phyloP scores from a whole-genome alignment of 2,113 vertebrate species.

The Laticauda laticaudata region DNA sequence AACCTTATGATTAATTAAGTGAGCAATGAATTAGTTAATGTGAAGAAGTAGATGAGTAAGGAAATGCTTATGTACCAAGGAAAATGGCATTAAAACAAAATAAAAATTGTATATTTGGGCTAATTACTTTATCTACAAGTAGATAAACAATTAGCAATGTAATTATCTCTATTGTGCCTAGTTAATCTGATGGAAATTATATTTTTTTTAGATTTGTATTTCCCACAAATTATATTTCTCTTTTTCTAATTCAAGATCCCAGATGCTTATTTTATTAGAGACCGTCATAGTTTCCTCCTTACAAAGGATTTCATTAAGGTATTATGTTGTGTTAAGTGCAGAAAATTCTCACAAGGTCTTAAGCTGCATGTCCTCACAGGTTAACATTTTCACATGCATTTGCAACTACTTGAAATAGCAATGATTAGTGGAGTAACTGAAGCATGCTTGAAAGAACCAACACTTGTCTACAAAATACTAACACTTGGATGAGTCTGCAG shows the following conservation, averaged over 20 bases:
- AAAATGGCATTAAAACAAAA: not conserved
- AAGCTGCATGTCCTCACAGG: conserved; percentile 82
- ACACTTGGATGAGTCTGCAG: conserved; percentile 92
- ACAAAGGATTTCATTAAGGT: conserved; percentile 77
- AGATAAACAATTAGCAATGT: not conserved
- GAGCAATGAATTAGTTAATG: not conserved
- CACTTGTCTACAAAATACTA: conserved; percentile 94
- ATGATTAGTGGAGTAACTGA: conserved; percentile 87
- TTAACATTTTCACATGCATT: conserved; percentile 80
- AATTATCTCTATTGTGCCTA: not conserved
- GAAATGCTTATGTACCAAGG: not conserved
- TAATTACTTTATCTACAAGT: not conserved
- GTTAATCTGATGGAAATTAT: not conserved
- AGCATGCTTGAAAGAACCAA: conserved; percentile 92
- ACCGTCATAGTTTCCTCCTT: conserved; percentile 76
- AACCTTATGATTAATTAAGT: not conserved
- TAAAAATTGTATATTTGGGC: not conserved
- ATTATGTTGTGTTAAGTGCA: conserved; percentile 59
- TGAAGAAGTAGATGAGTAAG: not conserved
- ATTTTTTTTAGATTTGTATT: conserved; percentile 27
- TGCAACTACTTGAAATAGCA: conserved; percentile 76
- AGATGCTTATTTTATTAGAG: conserved; percentile 82
- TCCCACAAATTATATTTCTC: conserved; percentile 44
- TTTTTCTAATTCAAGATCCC: conserved; percentile 70
- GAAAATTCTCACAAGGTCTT: conserved; percentile 64